phyloP scores from a whole-genome alignment of 2,113 vertebrate genomes.

The Rhea pennata region DNA sequence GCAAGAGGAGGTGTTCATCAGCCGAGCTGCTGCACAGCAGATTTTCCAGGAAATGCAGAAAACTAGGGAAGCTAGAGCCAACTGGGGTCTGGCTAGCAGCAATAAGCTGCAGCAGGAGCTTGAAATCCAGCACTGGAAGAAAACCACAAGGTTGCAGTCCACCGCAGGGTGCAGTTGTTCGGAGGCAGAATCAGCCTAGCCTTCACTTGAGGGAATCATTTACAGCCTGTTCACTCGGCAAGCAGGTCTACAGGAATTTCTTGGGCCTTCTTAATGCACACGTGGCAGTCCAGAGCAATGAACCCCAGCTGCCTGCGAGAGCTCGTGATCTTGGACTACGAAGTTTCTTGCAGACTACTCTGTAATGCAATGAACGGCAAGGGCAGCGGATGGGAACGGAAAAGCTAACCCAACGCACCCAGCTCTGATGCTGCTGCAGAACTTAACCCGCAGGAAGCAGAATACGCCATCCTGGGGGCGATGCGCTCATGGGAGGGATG shows the following conservation, averaged over 20 bases:
- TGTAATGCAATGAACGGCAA: fast-evolving
- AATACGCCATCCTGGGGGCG: not conserved
- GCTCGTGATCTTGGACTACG: not conserved
- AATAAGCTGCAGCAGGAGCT: not conserved
- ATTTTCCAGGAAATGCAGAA: not conserved
- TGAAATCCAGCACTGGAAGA: not conserved
- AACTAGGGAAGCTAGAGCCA: not conserved
- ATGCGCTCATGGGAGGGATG: not conserved
- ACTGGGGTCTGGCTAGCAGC: not conserved
- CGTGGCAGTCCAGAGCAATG: not conserved
- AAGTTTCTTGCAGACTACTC: not conserved
- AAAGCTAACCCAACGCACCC: not conserved
- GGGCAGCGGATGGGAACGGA: not conserved
- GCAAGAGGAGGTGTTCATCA: not conserved
- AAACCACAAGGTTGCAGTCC: not conserved
- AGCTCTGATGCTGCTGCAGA: not conserved
- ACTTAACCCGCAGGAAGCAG: not conserved
- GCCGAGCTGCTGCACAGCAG: not conserved
- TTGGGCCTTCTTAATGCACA: not conserved
- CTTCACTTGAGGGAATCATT: fast-evolving
- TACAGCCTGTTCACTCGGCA: not conserved
- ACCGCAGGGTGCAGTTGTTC: not conserved
- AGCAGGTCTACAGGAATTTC: not conserved
- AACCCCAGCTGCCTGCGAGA: not conserved
- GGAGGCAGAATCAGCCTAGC: not conserved